Percentiles rank a stretch among this genome's conserved stretches.
These are phyloP conservation scores for Chrosomus eos DNA, from an alignment of 2,797 vertebrate genomes.

Conservation along the genomic window DNA sequence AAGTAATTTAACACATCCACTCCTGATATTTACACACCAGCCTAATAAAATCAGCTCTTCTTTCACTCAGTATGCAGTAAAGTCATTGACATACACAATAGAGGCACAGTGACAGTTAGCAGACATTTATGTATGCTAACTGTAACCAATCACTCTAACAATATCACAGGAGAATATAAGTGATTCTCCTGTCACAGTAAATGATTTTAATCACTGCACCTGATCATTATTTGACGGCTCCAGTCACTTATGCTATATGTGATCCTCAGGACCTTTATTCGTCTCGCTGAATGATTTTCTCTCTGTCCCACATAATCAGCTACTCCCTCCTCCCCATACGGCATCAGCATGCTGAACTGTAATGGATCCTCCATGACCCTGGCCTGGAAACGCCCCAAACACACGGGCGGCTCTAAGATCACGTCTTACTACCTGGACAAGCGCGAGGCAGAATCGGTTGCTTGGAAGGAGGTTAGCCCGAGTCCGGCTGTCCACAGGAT, in stretches of 20 bases:
- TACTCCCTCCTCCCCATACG: slow-evolving; percentile 87
- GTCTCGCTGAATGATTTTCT: background rate
- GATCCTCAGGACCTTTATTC: background rate
- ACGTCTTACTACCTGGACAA: slow-evolving; percentile 91
- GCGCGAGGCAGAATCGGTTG: slow-evolving; percentile 79
- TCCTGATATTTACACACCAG: slow-evolving; percentile 71
- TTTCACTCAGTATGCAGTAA: background rate
- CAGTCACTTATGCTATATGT: background rate
- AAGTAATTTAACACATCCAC: slow-evolving; percentile 37
- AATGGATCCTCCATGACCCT: slow-evolving; percentile 90
- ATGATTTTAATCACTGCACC: background rate
- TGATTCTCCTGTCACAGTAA: background rate
- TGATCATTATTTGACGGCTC: background rate
- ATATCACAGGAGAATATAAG: background rate
- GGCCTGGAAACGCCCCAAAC: slow-evolving; percentile 90
- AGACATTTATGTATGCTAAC: background rate
- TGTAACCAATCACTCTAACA: background rate
- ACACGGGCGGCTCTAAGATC: slow-evolving; percentile 87
- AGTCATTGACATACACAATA: background rate
- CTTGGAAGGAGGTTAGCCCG: slow-evolving; percentile 90
- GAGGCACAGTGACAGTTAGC: background rate
- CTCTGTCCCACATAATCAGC: slow-evolving; percentile 70
- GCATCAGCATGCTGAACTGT: slow-evolving; percentile 88
- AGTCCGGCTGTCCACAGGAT: slow-evolving; percentile 73
- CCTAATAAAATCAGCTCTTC: slow-evolving; percentile 21